Evolutionary conservation across 2,113 vertebrate genomes (phyloP).

Genomic region (Benitochromis conjunctus): DNA sequence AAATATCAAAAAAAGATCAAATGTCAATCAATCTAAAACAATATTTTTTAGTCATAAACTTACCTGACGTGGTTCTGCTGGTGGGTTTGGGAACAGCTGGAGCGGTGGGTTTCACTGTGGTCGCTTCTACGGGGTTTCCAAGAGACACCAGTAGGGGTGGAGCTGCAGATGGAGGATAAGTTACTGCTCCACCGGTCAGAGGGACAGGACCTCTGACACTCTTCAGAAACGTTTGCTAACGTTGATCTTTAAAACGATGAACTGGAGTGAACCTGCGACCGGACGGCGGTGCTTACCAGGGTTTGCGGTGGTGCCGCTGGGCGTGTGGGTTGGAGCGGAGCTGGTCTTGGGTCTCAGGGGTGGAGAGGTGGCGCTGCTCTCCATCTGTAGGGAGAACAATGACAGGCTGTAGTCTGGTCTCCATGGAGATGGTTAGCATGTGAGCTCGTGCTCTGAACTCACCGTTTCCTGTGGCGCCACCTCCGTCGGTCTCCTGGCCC

Average conservation of each 20-base stretch:
- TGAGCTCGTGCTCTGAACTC: not conserved
- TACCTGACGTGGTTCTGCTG: conserved; percentile 24
- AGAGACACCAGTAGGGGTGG: conserved; percentile 66
- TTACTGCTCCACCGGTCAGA: not conserved
- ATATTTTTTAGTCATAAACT: not conserved
- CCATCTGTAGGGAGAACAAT: not conserved
- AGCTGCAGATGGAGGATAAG: conserved; percentile 37
- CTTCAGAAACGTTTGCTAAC: not conserved
- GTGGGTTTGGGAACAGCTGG: conserved; percentile 58
- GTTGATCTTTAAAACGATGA: not conserved
- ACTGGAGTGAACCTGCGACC: not conserved
- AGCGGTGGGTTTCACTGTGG: conserved; percentile 69
- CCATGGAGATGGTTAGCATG: not conserved
- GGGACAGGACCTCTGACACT: not conserved
- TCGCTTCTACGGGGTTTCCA: conserved; percentile 66
- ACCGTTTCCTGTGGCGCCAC: conserved; percentile 5
- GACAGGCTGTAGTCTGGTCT: not conserved
- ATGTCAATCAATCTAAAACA: not conserved
- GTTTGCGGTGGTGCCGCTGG: conserved; percentile 3
- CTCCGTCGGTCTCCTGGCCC: not conserved
- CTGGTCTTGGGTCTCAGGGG: conserved; percentile 1
- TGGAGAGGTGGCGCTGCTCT: not conserved
- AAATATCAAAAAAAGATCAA: not conserved
- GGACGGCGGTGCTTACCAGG: conserved; percentile 60
- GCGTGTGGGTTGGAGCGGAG: conserved; percentile 10